Evolutionary conservation across 2,888 invertebrate species (phyloP).

Genomic region (Epirrhoe alternata): DNA sequence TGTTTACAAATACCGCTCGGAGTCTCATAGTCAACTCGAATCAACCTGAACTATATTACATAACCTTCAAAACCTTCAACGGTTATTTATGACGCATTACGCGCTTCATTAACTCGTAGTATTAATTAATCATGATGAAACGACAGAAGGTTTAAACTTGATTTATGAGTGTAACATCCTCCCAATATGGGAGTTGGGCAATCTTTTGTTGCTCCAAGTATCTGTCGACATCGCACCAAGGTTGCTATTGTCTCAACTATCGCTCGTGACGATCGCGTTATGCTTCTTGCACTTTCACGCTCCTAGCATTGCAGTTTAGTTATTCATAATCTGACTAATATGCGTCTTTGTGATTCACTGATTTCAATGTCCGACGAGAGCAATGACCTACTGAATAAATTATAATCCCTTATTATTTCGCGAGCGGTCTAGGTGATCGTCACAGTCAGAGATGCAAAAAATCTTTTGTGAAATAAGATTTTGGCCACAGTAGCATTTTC

Average conservation of each 20-base stretch:
- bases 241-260: slow-evolving; percentile 69
- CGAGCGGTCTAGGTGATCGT: neutral
- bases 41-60: slow-evolving; percentile 40
- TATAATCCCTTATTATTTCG: neutral
- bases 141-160: slow-evolving; percentile 58
- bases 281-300: slow-evolving; percentile 50
- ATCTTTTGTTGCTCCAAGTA: slow-evolving; percentile 56
- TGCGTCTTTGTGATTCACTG: slow-evolving; percentile 1
- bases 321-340: neutral
- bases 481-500: neutral
- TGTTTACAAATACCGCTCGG: slow-evolving; percentile 43
- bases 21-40: slow-evolving; percentile 34
- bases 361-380: slow-evolving; percentile 1
- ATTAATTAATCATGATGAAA: slow-evolving; percentile 51
- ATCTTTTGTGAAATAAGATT: neutral
- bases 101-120: slow-evolving; percentile 44
- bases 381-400: neutral
- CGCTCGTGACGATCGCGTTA: slow-evolving; percentile 59
- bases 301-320: slow-evolving; percentile 33
- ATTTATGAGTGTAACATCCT: slow-evolving; percentile 61
- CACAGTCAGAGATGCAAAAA: neutral
- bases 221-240: slow-evolving; percentile 61
- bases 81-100: slow-evolving; percentile 32
- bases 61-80: slow-evolving; percentile 42
- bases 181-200: slow-evolving; percentile 54